These are phyloP conservation scores for Poeciliopsis occidentalis DNA, from an alignment of 2,113 vertebrate species.

Conservation along the genomic window DNA sequence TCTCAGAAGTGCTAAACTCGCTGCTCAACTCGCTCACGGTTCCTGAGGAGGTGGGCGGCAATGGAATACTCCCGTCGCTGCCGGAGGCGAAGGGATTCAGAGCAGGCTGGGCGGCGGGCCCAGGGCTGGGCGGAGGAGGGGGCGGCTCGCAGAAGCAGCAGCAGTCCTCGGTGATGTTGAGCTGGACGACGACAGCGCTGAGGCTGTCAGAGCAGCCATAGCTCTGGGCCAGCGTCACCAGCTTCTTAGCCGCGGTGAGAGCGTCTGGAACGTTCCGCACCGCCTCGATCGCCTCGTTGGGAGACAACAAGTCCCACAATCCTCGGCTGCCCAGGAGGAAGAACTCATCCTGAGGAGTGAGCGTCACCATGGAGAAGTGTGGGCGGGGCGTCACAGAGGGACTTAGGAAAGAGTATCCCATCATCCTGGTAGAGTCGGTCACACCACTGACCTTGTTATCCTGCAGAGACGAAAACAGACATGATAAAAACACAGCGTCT, in stretches of 20 bases:
- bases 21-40: conserved; percentile 86
- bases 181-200: conserved; percentile 92
- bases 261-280: conserved; percentile 91
- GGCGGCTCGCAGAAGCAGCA: conserved; percentile 84
- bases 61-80: conserved; percentile 69
- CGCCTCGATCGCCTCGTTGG: conserved; percentile 88
- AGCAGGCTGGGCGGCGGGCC: conserved; percentile 69
- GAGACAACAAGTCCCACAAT: conserved; percentile 89
- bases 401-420: conserved; percentile 97
- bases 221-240: conserved; percentile 94
- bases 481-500: not conserved
- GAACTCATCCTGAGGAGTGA: conserved; percentile 94
- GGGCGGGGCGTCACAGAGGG: conserved; percentile 92
- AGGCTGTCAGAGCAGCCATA: conserved; percentile 94
- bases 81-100: conserved; percentile 56
- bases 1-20: conserved; percentile 93
- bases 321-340: conserved; percentile 94
- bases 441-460: conserved; percentile 98
- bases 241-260: conserved; percentile 91
- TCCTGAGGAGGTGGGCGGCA: conserved; percentile 80
- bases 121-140: conserved; percentile 83
- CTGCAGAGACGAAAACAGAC: conserved; percentile 67
- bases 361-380: conserved; percentile 88
- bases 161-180: conserved; percentile 92
- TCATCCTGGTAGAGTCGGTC: conserved; percentile 92